These are phyloP conservation scores for Geothlypis trichas DNA, from an alignment of 2,113 vertebrate species.

Conservation along the genomic window DNA sequence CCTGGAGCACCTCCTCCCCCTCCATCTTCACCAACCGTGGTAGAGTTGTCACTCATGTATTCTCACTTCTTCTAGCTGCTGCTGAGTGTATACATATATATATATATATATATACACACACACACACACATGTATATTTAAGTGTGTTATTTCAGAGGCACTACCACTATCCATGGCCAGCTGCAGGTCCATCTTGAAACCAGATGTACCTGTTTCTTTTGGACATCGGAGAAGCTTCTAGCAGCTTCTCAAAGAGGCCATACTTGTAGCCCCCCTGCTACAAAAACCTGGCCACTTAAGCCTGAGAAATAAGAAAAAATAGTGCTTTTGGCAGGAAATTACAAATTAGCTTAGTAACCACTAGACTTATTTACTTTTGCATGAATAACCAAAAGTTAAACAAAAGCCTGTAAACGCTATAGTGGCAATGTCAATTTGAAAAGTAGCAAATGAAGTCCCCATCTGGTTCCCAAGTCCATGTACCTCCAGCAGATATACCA, in stretches of 20 bases:
- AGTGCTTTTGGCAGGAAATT: background rate
- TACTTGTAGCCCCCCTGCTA: accelerated
- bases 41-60: background rate
- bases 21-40: background rate
- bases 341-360: background rate
- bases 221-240: background rate
- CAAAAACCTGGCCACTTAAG: background rate
- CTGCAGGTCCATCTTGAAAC: background rate
- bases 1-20: background rate
- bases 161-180: background rate
- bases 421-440: background rate
- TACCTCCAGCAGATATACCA: background rate
- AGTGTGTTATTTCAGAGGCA: background rate
- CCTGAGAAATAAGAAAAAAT: background rate
- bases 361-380: background rate
- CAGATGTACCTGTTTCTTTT: background rate
- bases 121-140: background rate
- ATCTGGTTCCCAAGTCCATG: background rate
- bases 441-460: background rate
- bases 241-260: background rate
- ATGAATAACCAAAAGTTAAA: background rate
- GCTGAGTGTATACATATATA: background rate
- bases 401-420: background rate
- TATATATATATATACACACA: too few relatives aligned
- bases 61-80: background rate